Percentiles rank a stretch among this genome's conserved stretches.
Conservation (phyloP, 2,888 invertebrate species). For the Leucophenga montana region DNA sequence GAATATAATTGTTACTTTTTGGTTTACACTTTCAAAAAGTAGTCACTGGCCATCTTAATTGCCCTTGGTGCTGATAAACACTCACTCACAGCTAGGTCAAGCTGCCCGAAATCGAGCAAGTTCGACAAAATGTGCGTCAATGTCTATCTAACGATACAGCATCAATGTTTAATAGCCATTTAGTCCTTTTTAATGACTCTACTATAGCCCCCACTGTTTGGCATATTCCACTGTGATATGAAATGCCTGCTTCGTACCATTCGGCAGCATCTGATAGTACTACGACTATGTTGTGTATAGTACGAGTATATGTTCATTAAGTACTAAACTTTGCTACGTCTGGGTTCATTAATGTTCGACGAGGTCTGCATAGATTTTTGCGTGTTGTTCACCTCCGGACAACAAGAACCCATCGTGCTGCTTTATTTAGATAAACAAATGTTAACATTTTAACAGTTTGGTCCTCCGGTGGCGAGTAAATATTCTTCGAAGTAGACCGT, state of each 20-base stretch:
- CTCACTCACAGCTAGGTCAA: background rate
- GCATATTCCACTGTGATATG: constrained; percentile 3
- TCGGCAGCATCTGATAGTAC: background rate
- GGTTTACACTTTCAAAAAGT: constrained; percentile 8
- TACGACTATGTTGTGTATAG: background rate
- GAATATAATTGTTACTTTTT: background rate
- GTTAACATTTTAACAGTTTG: constrained; percentile 62
- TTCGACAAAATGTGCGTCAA: background rate
- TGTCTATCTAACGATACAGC: constrained; percentile 28
- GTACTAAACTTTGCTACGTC: constrained; percentile 32
- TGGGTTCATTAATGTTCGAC: constrained; percentile 62
- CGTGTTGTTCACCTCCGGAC: constrained; percentile 49
- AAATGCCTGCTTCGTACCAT: background rate
- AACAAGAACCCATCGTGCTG: constrained; percentile 5
- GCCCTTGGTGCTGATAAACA: background rate
- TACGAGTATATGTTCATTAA: constrained; percentile 38
- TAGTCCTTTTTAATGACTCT: constrained; percentile 69
- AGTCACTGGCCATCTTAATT: constrained; percentile 7
- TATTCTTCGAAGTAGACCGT: background rate
- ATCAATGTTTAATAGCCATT: constrained; percentile 70
- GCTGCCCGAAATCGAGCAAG: background rate
- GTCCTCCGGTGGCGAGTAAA: constrained; percentile 30
- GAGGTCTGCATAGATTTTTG: constrained; percentile 51
- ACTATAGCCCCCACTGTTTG: constrained; percentile 41
- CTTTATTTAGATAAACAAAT: constrained; percentile 61